A percentile compares a stretch with the other conserved stretches of the same genome.
These are phyloP conservation scores for Isotomurus palustris DNA, from an alignment of 2,888 invertebrate species.

Conservation along the genomic window DNA sequence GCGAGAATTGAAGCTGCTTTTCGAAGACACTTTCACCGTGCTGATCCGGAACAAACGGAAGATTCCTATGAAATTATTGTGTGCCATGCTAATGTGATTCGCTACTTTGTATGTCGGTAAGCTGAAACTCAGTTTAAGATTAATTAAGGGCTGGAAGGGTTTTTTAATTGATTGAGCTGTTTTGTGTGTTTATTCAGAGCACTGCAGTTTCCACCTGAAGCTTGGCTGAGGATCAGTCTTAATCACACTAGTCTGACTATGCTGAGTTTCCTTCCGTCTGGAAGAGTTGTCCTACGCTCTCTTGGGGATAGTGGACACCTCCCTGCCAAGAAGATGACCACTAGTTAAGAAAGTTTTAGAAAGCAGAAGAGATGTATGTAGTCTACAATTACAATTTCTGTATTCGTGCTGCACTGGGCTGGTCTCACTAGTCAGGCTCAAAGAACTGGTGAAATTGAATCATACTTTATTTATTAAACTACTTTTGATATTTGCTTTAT, in stretches of 20 bases:
- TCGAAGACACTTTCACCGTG: conserved; percentile 86
- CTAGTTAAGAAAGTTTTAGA: no score
- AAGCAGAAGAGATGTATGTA: no score
- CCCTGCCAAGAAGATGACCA: conserved; percentile 63
- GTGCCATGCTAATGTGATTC: conserved; percentile 96
- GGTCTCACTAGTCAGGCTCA: no score
- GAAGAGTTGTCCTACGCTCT: conserved; percentile 73
- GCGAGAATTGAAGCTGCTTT: conserved; percentile 94
- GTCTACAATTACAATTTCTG: no score
- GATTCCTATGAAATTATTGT: conserved; percentile 87
- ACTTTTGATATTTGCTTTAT: no score
- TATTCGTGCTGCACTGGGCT: no score
- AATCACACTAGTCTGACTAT: conserved; percentile 92
- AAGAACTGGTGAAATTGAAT: no score
- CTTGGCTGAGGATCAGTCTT: conserved; percentile 87
- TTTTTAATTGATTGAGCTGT: background rate
- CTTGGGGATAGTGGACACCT: conserved; percentile 90
- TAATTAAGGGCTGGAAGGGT: background rate
- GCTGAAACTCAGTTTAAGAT: no score
- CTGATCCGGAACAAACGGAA: conserved; percentile 68
- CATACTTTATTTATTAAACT: no score
- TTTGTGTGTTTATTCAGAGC: conserved; percentile 60
- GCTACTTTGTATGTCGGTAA: conserved; percentile 87
- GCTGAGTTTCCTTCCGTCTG: conserved; percentile 56
- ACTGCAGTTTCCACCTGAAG: conserved; percentile 93